Evolutionary conservation across 2,113 vertebrate genomes (phyloP), one percentile per base, ranked within the genome.

Genomic region (Kryptolebias marmoratus): DNA sequence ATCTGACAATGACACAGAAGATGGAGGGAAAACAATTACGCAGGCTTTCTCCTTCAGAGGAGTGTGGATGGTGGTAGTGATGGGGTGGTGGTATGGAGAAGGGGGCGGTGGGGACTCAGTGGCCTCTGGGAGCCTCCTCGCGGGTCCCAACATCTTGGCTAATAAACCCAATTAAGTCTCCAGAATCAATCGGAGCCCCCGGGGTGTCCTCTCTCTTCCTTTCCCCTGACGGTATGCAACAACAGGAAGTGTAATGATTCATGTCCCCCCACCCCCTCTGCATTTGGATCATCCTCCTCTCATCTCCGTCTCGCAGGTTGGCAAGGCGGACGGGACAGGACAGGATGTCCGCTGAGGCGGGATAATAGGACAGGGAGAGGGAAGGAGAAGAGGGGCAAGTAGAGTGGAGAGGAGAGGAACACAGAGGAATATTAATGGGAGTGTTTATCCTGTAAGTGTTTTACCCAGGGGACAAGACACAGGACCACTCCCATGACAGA

Each of bases 11-110:
- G 93, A 94, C 93, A 94, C 86, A 86, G 87, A 93, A 93, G 91
- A 92, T 91, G 86, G 92, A 94, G 90, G 88, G 87, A 93, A 94
- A 94, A 94, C 94, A 94, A 93, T 94, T 94, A 93, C 88, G 74
- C 83, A 80, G 83, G 85, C 85, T 87, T 91, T 91, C 89, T 93
- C 92, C 89, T 88, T 91, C 92, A 91, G 84, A 91, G 80, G 81
- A 87, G 64, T 82, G 80, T 61, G 81, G 83, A 75, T 74, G 73
- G 78, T 53, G 73, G 61, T 44, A 53, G 18, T 16, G 48, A 15
- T n/a, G 32, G 74, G 48, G 39, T 64, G 49, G 58, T 62, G 74
- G 57, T 57, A 55, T 5, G 72, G 44, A 54, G 60, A 22, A 22
- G 22, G 22, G 22, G 22, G 22, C 22, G 22, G 22, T 22, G 73